Evolutionary conservation across 2,113 vertebrate genomes (phyloP).

Genomic region (Azemiops feae): DNA sequence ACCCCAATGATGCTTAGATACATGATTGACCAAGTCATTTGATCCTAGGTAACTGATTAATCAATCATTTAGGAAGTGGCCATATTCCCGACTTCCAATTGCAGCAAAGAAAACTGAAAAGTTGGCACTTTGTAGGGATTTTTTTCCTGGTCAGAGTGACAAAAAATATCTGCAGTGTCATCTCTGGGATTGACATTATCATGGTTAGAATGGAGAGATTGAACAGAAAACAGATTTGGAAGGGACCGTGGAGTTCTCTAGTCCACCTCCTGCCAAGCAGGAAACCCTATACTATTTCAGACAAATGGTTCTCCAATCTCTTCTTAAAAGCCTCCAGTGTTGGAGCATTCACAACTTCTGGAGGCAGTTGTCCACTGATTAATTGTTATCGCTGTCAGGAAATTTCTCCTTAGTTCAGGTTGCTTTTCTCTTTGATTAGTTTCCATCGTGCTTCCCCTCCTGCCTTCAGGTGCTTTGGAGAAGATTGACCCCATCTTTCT

Average conservation of each 20-base stretch:
- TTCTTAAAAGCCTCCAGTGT: background rate
- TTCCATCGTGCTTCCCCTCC: background rate
- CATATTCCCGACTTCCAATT: background rate
- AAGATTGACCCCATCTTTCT: background rate
- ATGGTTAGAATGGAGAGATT: background rate
- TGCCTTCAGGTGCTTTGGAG: background rate
- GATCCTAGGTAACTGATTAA: background rate
- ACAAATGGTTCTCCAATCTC: background rate
- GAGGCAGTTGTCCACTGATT: accelerated
- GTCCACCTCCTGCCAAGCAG: background rate
- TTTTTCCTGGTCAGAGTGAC: background rate
- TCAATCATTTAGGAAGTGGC: background rate
- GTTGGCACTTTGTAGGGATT: background rate
- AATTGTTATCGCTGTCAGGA: background rate
- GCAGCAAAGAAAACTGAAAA: background rate
- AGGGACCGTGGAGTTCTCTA: background rate
- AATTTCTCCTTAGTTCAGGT: background rate
- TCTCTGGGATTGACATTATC: background rate
- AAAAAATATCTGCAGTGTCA: background rate
- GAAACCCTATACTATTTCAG: too few relatives aligned
- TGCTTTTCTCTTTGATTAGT: background rate
- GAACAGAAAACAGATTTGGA: background rate
- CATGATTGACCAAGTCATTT: background rate
- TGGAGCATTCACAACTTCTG: background rate
- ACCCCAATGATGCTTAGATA: background rate